Percentiles rank a stretch among this genome's conserved stretches.
phyloP scores from a whole-genome alignment of 2,888 invertebrate species.

The Blomia tropicalis region DNA sequence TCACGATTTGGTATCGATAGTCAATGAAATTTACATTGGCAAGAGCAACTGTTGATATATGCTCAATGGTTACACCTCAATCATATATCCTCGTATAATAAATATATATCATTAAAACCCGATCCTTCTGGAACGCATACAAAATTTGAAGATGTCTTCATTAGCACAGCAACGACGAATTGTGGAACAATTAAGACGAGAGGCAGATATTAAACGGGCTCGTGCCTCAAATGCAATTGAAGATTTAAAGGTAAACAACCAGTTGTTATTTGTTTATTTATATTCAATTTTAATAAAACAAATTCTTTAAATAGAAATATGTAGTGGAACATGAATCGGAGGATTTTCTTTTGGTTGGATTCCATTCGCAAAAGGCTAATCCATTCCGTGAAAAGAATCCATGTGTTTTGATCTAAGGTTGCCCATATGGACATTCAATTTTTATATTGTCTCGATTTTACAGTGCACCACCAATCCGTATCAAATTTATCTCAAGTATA shows the following conservation, averaged over 20 bases:
- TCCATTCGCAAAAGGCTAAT: conserved; percentile 82
- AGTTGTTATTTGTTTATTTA: background rate
- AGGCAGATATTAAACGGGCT: conserved; percentile 69
- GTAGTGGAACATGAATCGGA: conserved; percentile 79
- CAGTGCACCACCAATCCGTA: too few relatives aligned
- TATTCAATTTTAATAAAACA: background rate
- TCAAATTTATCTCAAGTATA: too few relatives aligned
- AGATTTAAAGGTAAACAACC: conserved; percentile 52
- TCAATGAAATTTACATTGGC: too few relatives aligned
- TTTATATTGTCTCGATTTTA: background rate
- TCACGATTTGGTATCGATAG: too few relatives aligned
- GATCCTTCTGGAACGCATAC: too few relatives aligned
- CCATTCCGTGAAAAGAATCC: conserved; percentile 86
- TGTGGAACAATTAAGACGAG: conserved; percentile 78
- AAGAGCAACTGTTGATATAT: too few relatives aligned
- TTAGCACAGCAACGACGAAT: conserved; percentile 83
- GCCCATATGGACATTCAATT: background rate
- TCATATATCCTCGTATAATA: too few relatives aligned
- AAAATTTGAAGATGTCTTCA: conserved; percentile 53
- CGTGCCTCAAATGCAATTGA: conserved; percentile 76
- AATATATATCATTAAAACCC: too few relatives aligned
- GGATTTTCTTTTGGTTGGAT: conserved; percentile 79
- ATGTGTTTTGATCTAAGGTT: conserved; percentile 54
- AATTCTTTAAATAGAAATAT: conserved; percentile 44
- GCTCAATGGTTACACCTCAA: too few relatives aligned